These are phyloP conservation scores for Junonia oenone DNA, from an alignment of 2,888 invertebrate genomes.

Conservation along the genomic window DNA sequence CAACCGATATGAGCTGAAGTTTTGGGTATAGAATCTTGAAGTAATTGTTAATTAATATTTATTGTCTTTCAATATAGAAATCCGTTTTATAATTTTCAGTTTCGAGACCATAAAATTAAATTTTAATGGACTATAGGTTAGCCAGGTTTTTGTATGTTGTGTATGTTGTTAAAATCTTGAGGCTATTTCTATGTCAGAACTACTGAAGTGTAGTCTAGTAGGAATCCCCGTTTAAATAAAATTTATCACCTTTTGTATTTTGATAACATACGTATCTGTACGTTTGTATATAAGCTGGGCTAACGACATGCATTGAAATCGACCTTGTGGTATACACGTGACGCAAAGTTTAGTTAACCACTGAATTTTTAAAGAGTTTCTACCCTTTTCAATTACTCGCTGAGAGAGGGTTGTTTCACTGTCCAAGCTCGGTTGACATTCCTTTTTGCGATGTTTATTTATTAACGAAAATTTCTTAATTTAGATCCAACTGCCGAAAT, in stretches of 20 bases:
- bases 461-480: conserved; percentile 75
- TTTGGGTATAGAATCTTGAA: too few relatives aligned
- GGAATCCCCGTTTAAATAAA: neutral
- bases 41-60: too few relatives aligned
- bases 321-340: conserved; percentile 37
- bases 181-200: too few relatives aligned
- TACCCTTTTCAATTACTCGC: conserved; percentile 78
- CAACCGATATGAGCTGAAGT: too few relatives aligned
- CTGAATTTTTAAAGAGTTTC: conserved; percentile 70
- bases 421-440: conserved; percentile 73
- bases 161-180: too few relatives aligned
- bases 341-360: conserved; percentile 54
- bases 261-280: neutral
- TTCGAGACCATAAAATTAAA: too few relatives aligned
- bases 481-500: conserved; percentile 64
- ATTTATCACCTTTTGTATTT: too few relatives aligned
- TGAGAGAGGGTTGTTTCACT: conserved; percentile 68
- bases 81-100: too few relatives aligned
- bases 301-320: conserved; percentile 27
- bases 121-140: too few relatives aligned
- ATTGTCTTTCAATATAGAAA: too few relatives aligned
- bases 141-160: too few relatives aligned
- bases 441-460: conserved; percentile 74
- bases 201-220: too few relatives aligned
- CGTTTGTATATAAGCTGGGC: neutral